phyloP scores from a whole-genome alignment of 1,140 invertebrate genomes.

The Hypsibius dujardini region DNA sequence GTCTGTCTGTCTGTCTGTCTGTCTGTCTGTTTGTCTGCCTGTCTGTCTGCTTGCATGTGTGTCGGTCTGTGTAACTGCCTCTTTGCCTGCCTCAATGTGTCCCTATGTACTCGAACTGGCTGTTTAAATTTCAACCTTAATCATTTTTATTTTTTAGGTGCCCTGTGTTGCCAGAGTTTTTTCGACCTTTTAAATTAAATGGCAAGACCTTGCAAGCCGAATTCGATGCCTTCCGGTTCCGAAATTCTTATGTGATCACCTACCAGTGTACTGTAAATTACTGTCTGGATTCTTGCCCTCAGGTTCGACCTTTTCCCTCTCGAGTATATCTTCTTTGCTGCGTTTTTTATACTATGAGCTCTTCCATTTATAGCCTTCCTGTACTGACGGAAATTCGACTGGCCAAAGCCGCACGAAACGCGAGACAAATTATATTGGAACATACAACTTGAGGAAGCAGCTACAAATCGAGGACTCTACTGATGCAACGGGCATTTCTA shows the following conservation, averaged over 20 bases:
- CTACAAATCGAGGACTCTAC: neutral
- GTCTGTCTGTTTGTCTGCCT: no score
- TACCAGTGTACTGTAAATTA: neutral
- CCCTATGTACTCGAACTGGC: no score
- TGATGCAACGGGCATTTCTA: no score
- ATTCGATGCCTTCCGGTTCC: conserved; percentile 1
- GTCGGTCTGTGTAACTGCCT: no score
- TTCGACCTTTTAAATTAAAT: neutral
- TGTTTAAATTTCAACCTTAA: no score
- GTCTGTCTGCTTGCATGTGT: no score
- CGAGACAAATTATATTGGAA: neutral
- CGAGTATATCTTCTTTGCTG: no score
- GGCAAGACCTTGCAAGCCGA: conserved; percentile 4
- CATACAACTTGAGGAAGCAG: neutral
- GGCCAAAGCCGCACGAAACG: neutral
- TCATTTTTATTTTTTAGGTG: neutral
- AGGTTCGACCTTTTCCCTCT: neutral
- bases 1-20: no score
- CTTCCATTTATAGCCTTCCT: conserved; percentile 2
- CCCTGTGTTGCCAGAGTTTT: neutral
- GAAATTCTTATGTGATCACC: conserved; percentile 1
- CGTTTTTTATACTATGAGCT: neutral
- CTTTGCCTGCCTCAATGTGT: no score
- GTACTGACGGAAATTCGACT: neutral
- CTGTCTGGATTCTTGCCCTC: neutral